These are phyloP conservation scores for Gorsachius magnificus DNA, from an alignment of 2,797 vertebrate genomes.

Conservation along the genomic window DNA sequence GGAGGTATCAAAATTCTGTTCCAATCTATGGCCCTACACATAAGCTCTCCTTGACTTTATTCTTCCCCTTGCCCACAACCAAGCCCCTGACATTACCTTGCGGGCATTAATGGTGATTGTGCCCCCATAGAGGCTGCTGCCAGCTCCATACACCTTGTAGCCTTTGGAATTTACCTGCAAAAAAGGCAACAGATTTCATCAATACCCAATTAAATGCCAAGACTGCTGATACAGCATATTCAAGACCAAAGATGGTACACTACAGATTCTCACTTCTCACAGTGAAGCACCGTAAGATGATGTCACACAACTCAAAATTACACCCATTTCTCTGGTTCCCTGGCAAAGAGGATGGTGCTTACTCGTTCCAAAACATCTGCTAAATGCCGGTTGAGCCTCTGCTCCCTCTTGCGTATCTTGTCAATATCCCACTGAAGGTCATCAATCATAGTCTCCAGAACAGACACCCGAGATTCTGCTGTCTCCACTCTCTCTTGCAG, in stretches of 20 bases:
- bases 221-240: neutral
- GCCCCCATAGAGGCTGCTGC: conserved; percentile 93
- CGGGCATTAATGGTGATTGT: conserved; percentile 96
- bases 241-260: neutral
- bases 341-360: neutral
- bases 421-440: conserved; percentile 99
- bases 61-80: neutral
- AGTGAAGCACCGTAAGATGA: neutral
- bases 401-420: conserved; percentile 94
- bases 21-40: accelerated
- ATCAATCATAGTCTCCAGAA: conserved; percentile 92
- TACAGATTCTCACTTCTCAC: neutral
- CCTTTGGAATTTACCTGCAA: conserved; percentile 96
- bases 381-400: conserved; percentile 91
- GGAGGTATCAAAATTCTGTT: neutral
- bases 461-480: conserved; percentile 90
- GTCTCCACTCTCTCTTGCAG: conserved; percentile 89
- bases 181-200: neutral
- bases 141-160: conserved; percentile 96
- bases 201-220: neutral
- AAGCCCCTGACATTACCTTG: conserved; percentile 79
- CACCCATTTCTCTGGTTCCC: neutral
- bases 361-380: conserved; percentile 93
- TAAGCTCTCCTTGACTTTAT: neutral
- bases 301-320: neutral